These are phyloP conservation scores for Diabrotica virgifera DNA, from an alignment of 1,140 invertebrate species.

Conservation along the genomic window DNA sequence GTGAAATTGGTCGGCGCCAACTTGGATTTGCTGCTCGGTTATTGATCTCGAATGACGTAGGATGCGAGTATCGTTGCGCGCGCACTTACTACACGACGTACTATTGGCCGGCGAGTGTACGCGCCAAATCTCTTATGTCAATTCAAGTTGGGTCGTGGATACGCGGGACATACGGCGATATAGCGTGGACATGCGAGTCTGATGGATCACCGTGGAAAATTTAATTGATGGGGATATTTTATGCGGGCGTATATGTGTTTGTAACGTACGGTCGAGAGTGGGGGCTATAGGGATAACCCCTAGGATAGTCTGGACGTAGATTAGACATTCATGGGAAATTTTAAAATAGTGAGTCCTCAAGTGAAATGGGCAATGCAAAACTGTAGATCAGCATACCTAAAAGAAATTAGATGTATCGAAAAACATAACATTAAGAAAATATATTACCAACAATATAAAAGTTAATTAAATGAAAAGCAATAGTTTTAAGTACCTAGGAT, in stretches of 20 bases:
- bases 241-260: background rate
- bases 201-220: conserved; percentile 21
- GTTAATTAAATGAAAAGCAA: no score
- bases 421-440: no score
- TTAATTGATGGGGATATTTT: conserved; percentile 19
- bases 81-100: conserved; percentile 14
- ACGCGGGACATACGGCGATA: background rate
- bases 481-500: no score
- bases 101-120: conserved; percentile 37
- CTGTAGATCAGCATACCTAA: no score
- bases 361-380: no score
- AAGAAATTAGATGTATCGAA: no score
- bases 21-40: conserved; percentile 42
- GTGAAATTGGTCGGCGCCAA: conserved; percentile 47
- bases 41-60: conserved; percentile 45
- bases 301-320: no score
- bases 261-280: background rate
- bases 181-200: conserved; percentile 35
- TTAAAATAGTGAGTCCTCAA: no score
- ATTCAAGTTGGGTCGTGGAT: conserved; percentile 28
- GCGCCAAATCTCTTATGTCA: conserved; percentile 40
- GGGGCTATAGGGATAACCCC: background rate
- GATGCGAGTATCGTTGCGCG: conserved; percentile 29
- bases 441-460: no score
- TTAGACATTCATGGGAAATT: no score